Percentiles rank a stretch among this genome's conserved stretches.
Evolutionary conservation across 2,113 vertebrate species (phyloP).

Genomic region (Nannospalax galili): DNA sequence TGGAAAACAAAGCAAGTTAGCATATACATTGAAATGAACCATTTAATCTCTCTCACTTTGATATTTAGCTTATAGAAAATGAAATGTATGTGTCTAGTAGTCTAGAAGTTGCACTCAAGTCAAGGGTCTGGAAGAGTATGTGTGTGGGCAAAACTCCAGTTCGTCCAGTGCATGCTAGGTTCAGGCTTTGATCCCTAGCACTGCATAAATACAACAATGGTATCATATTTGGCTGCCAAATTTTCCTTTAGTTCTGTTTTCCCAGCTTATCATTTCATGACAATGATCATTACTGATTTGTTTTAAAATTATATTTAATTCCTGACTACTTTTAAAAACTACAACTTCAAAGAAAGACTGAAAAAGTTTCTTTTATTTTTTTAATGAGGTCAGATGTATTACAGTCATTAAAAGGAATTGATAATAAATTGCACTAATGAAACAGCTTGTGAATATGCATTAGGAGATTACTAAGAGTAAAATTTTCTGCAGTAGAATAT

Average conservation of each 20-base stretch:
- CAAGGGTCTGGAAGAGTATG: not conserved
- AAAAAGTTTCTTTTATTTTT: conserved; percentile 64
- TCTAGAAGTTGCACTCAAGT: not conserved
- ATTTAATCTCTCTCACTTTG: not conserved
- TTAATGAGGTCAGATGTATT: conserved; percentile 63
- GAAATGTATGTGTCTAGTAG: conserved; percentile 28
- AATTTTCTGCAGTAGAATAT: conserved; percentile 73
- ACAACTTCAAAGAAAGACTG: conserved; percentile 40
- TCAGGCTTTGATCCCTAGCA: not conserved
- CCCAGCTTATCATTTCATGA: conserved; percentile 23
- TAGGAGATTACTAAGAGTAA: conserved; percentile 68
- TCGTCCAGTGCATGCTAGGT: too few relatives aligned
- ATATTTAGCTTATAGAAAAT: conserved; percentile 3
- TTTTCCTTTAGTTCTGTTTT: not conserved
- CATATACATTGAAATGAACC: not conserved
- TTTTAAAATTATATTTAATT: conserved; percentile 63
- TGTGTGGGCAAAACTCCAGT: not conserved
- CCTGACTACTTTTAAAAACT: conserved; percentile 54
- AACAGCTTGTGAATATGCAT: conserved; percentile 76
- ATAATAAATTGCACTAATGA: conserved; percentile 74
- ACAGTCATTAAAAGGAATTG: conserved; percentile 64
- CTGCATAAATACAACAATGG: not conserved
- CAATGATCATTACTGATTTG: conserved; percentile 35
- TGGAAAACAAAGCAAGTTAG: not conserved
- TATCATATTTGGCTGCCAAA: not conserved